Evolutionary conservation across 2,797 vertebrate genomes (phyloP), one percentile per base, ranked within the genome.

Genomic region (Agapornis canus): DNA sequence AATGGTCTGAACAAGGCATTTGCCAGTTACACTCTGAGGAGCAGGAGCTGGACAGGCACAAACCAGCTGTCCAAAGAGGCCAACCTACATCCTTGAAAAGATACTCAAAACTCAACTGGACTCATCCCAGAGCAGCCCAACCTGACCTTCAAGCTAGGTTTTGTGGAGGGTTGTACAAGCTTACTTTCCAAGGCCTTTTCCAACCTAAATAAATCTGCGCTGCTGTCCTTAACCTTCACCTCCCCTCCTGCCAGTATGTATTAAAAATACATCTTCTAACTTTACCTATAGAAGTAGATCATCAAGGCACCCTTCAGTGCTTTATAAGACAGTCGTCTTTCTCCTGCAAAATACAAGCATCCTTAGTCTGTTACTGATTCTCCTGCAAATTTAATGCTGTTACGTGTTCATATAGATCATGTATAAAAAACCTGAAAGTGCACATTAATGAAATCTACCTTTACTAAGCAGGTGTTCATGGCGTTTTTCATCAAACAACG

Each of bases 221-320:
- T 69, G 27, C 59, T 79, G 11, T 39, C 49, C 35, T 49, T 40
- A 43, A 57, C 75, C 59, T 72, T 77, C 52, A 35, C 23, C 29
- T 54, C 27, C 59, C 32, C 68, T 65, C 29, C 57, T 75, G 40
- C 21, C 79, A 65, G 16, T 23, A 76, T 45, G 42, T 26, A 42
- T 15, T 86, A 54, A 42, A 60, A 45, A 78, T 22, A 8, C 16
- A 35, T 42, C 17, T 43, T 68, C 64, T 87, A 96, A 8, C 12
- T 6, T 66, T 86, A 99, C 99, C 99, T 99, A 98, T 99, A 99
- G 97, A 99, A 99, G 95, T 99, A 98, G 93, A 99, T 99, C 99
- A 99, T 99, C 95, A 99, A 96, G 56, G 99, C 99, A 23, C 99
- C 99, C 94, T 99, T 98, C 40, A 99, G 98, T 57, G 99, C 99